phyloP scores from a whole-genome alignment of 2,888 invertebrate species.

The Ennomos quercinarius region DNA sequence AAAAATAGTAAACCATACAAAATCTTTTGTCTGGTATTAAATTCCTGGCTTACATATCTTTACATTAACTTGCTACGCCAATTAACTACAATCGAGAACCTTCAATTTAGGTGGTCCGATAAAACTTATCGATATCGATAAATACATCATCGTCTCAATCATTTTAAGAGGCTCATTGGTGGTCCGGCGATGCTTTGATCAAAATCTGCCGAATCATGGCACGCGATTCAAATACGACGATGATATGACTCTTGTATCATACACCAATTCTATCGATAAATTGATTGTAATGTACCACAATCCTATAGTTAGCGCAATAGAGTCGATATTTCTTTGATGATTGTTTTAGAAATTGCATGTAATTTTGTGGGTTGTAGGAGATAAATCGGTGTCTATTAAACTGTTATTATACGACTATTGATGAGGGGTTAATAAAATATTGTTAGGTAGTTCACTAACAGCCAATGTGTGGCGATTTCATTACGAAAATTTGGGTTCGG shows the following conservation, averaged over 20 bases:
- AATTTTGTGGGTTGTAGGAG: constrained; percentile 49
- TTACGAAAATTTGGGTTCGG: constrained; percentile 33
- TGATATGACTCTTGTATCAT: constrained; percentile 77
- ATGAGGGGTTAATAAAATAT: constrained; percentile 80
- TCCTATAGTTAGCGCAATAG: constrained; percentile 29
- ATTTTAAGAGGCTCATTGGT: constrained; percentile 73
- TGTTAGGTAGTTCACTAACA: constrained; percentile 58
- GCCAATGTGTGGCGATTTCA: constrained; percentile 62
- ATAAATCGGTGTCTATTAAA: constrained; percentile 82
- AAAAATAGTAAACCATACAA: too few relatives aligned
- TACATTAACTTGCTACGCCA: constrained; percentile 7
- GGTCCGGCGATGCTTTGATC: constrained; percentile 79
- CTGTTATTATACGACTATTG: constrained; percentile 78
- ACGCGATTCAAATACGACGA: constrained; percentile 82
- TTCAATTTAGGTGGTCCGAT: constrained; percentile 31
- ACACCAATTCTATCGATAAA: constrained; percentile 33
- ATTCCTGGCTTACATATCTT: not conserved
- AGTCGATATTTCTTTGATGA: constrained; percentile 31
- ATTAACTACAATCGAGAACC: constrained; percentile 15
- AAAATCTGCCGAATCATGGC: constrained; percentile 81
- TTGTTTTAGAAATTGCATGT: constrained; percentile 27
- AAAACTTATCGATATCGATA: constrained; percentile 50
- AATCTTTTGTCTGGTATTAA: not conserved
- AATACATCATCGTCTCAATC: constrained; percentile 45
- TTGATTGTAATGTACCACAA: not conserved